phyloP scores from a whole-genome alignment of 2,888 invertebrate species.

The Cordilura impudica region DNA sequence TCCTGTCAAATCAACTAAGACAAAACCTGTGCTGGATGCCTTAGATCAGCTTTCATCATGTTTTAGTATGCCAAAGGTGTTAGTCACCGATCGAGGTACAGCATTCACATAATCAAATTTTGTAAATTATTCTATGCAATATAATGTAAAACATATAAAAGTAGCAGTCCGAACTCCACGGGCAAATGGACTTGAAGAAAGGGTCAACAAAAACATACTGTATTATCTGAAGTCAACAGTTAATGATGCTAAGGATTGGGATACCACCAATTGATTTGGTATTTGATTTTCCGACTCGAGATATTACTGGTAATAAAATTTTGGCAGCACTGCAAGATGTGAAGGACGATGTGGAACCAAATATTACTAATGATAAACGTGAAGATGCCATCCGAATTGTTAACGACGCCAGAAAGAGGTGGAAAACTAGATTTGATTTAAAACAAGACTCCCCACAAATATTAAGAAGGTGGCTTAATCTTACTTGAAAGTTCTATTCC shows the following conservation, averaged over 20 bases:
- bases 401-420: conserved; percentile 3
- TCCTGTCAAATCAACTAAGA: conserved; percentile 47
- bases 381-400: conserved; percentile 35
- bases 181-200: conserved; percentile 34
- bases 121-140: background rate
- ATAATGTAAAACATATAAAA: conserved; percentile 22
- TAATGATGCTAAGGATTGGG: too few species aligned
- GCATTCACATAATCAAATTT: conserved; percentile 41
- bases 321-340: conserved; percentile 40
- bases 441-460: conserved; percentile 31
- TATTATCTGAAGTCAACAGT: too few species aligned
- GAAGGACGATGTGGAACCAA: background rate
- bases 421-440: conserved; percentile 38
- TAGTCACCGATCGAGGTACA: too few species aligned
- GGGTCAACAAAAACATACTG: too few species aligned
- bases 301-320: conserved; percentile 47
- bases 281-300: too few species aligned
- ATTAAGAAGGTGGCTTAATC: conserved; percentile 13
- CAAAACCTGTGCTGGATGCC: conserved; percentile 44
- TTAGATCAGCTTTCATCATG: conserved; percentile 22
- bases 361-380: conserved; percentile 16
- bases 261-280: too few species aligned
- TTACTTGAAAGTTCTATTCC: too few species aligned
- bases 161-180: too few species aligned
- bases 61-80: conserved; percentile 32